Conservation (phyloP, 2,113 vertebrate species). For the Corapipo altera region DNA sequence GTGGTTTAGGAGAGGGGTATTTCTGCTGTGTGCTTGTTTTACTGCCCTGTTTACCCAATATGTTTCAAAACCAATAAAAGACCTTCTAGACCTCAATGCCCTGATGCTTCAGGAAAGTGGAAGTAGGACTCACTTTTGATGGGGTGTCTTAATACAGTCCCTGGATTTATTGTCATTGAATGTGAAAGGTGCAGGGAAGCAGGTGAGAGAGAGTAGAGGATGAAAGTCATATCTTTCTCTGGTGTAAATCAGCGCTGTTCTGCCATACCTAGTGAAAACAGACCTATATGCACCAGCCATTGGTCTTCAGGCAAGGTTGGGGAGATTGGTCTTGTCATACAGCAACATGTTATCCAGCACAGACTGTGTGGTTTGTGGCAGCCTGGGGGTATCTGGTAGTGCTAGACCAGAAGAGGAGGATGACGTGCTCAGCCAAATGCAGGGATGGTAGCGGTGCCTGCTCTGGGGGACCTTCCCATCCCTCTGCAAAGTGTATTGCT, state of each 20-base stretch:
- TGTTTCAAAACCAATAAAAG: background rate
- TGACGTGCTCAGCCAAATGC: background rate
- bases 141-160: background rate
- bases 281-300: background rate
- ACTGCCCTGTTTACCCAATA: background rate
- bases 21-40: background rate
- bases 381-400: background rate
- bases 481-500: background rate
- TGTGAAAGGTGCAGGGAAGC: background rate
- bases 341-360: background rate
- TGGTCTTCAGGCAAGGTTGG: background rate
- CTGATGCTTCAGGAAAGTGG: background rate
- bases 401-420: background rate
- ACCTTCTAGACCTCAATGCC: background rate
- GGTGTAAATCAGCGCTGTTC: background rate
- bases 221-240: background rate
- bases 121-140: background rate
- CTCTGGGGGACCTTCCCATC: background rate
- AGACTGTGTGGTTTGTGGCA: background rate
- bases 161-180: background rate
- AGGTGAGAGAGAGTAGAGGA: background rate
- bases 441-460: background rate
- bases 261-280: background rate
- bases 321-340: background rate
- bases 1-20: background rate